Conservation (phyloP, 1,140 invertebrate species). For the Coenobita brevimanus region DNA sequence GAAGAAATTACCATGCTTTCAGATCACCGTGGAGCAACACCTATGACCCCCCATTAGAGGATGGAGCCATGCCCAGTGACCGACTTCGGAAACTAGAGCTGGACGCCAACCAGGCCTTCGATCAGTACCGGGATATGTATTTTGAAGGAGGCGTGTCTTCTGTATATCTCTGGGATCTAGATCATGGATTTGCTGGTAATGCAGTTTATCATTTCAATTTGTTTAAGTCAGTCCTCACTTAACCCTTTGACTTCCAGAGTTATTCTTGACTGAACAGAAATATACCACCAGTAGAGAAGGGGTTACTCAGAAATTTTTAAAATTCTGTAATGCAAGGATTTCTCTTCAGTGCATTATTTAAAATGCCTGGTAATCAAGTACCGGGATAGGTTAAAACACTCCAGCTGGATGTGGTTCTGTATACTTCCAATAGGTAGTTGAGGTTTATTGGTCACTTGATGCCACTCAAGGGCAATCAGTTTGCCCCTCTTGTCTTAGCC, state of each 20-base stretch:
- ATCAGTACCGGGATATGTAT: constrained; percentile 99
- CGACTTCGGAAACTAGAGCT: constrained; percentile 95
- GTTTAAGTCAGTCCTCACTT: background rate
- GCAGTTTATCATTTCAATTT: background rate
- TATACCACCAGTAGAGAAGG: too few species aligned
- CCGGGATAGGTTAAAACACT: too few species aligned
- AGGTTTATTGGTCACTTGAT: too few species aligned
- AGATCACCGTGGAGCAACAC: constrained; percentile 99
- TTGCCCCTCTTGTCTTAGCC: too few species aligned
- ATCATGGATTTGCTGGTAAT: constrained; percentile 95
- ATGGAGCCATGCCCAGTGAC: constrained; percentile 98
- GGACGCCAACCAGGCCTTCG: constrained; percentile 98
- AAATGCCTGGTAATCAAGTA: too few species aligned
- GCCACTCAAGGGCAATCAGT: too few species aligned
- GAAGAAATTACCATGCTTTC: constrained; percentile 67
- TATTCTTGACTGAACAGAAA: too few species aligned
- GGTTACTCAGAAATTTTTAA: too few species aligned
- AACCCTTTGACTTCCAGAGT: background rate
- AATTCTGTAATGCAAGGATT: too few species aligned
- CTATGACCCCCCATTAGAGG: constrained; percentile 97
- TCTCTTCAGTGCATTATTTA: too few species aligned
- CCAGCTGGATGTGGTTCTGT: too few species aligned
- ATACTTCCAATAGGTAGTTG: too few species aligned
- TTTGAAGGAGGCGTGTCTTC: constrained; percentile 99
- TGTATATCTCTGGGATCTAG: constrained; percentile 99